Evolutionary conservation across 2,888 invertebrate species (phyloP), one percentile per base, ranked within the genome.

Genomic region (Physocephala rufipes): DNA sequence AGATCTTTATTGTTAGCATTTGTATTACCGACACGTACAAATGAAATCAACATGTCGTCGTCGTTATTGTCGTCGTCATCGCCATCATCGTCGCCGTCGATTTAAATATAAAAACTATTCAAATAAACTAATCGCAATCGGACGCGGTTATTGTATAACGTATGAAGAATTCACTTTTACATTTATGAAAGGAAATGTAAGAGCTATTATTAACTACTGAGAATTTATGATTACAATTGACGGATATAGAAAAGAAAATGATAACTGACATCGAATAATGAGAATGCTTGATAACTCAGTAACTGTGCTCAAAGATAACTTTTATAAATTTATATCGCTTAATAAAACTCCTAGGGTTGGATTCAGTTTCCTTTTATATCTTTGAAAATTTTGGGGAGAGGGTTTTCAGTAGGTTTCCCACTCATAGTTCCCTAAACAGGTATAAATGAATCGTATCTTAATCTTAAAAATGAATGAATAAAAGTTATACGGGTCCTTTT

Each of bases 21-120:
- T 70, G 61, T 64, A 78, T 78, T 73, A 70, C 75, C 65, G 69
- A 70, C 77, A 77, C 78, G 78, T 75, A 73, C 66, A 73, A 75
- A 74, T 73, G 73, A 74, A 74, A 75, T 74, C 73, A 73, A 69
- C 73, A 53, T 73, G 75, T 73, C 73, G 72, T 72, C 72, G 66
- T 2, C 9, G n/a, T 59, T 16, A 51, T n/a, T 7, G 58, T 26
- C 45, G 58, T 43, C n/a, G 47, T 16, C 30, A 30, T 30, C 55
- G 7, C 26, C 30, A 53, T 26, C 24, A 36, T 7, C 36, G 36
- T 36, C 36, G 36, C 36, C 5, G 36, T 9, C 36, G 36, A 9
- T 7, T 9, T 36, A 36, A 36, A 4, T 36, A 36, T 36, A 36
- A 36, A 19, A 30, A 53, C 24, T 55, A 62, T 55, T 62, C 66